Percentiles rank a stretch among this genome's conserved stretches.
phyloP scores from a whole-genome alignment of 2,888 invertebrate species.

The Rapana venosa region DNA sequence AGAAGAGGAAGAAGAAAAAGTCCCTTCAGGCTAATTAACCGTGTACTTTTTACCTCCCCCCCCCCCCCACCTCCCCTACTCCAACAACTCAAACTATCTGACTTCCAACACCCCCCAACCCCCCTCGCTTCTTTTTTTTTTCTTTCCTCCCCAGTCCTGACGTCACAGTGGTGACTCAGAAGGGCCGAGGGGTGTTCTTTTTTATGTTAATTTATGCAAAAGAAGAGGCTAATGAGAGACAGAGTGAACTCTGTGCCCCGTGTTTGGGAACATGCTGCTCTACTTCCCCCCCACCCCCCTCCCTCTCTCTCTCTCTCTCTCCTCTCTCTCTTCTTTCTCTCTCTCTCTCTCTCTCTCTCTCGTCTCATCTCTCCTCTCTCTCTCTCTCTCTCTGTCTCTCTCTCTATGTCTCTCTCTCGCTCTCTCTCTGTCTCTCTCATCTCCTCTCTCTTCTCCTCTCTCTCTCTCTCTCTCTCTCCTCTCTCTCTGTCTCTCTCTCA shows the following conservation, averaged over 20 bases:
- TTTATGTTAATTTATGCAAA: conserved; percentile 36
- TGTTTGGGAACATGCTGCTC: conserved; percentile 33
- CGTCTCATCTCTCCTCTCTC: background rate
- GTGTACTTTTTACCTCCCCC: background rate
- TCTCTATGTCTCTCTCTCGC: background rate
- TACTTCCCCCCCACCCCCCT: no score
- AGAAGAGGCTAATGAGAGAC: conserved; percentile 36
- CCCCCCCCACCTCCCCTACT: background rate
- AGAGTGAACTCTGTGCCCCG: background rate
- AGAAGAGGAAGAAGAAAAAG: background rate
- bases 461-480: conserved; percentile 13
- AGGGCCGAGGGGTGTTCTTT: conserved; percentile 20
- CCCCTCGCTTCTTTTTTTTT: background rate
- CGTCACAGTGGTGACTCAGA: conserved; percentile 42
- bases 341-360: background rate
- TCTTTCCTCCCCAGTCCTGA: background rate
- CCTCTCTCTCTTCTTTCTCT: no score
- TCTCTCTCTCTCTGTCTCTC: background rate
- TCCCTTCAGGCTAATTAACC: conserved; percentile 35
- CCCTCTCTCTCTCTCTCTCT: no score
- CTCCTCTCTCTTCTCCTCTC: background rate
- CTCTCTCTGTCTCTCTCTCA: conserved; percentile 6
- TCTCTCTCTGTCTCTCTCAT: background rate
- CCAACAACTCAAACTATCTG: background rate
- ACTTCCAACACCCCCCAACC: background rate